Evolutionary conservation across 2,888 invertebrate species (phyloP), one percentile per base, ranked within the genome.

Genomic region (Andrena bicolor): DNA sequence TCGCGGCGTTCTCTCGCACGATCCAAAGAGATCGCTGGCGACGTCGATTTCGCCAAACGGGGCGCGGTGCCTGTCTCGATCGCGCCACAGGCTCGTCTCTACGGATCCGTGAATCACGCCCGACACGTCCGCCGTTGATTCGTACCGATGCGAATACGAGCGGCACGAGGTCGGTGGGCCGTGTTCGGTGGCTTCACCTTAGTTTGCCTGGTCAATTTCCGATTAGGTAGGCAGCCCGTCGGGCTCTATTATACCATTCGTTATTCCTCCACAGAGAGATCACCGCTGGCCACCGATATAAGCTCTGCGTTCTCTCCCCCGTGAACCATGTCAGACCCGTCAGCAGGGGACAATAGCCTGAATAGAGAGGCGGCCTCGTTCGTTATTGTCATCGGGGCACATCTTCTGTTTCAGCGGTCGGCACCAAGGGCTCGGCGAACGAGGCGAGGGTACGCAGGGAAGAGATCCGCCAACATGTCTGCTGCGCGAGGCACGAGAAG

Each of bases 401-500:
- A 63, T 41, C 77, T 74, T 84, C 32, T 85, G 73, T 81, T 79
- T 78, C 70, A 89, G 89, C 82, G 20, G 78, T 79, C 71, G 83
- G 86, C 41, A 84, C 84, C 6, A 81, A 82, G 32, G 80, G 86
- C 63, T 70, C 79, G 35, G 73, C 28, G 6, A 70, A 60, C 53
- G 84, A 85, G 8, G 82, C 66, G 61, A 78, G 65, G 28, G 35
- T 77, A 6, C 80, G 72, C 35, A 71, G 71, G 48, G 86, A 85
- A 20, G 89, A 90, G 48, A 30, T 64, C 1, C 66, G 87, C n/a
- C 88, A 85, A 81, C 80, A 87, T 51, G 64, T 83, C 10, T 93
- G 93, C 83, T 93, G 93, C 68, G 92, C 93, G 7, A 91, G 92
- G 76, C 92, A 93, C 63, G 91, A 91, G 79, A 93, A 90, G 86